Base-by-base conservation (phyloP, 2,888 invertebrate species). In the Eupithecia exiguata region DNA sequence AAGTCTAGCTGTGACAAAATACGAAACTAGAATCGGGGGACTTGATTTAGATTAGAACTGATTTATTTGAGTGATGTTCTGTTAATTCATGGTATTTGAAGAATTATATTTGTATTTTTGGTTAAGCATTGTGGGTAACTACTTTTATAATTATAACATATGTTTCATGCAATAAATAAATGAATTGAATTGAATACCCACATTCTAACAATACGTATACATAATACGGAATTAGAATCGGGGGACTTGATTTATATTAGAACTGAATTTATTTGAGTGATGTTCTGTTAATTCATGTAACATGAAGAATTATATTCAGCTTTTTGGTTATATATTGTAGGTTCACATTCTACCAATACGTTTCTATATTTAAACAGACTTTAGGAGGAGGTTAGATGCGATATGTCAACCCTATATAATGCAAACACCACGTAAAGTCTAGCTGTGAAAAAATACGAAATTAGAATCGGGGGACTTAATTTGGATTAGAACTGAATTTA, bases 341-440 rank as follows among this genome's bases (percentile, higher is more conserved):
- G n/a, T n/a, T n/a, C n/a, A n/a, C n/a, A n/a, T n/a, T n/a, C n/a
- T n/a, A n/a, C n/a, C n/a, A n/a, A n/a, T n/a, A n/a, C n/a, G n/a
- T n/a, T n/a, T n/a, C n/a, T n/a, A n/a, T n/a, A n/a, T n/a, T n/a
- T n/a, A n/a, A n/a, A n/a, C n/a, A n/a, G n/a, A n/a, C n/a, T n/a
- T n/a, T n/a, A n/a, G n/a, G n/a, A n/a, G n/a, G n/a, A n/a, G n/a
- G n/a, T n/a, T n/a, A n/a, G n/a, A n/a, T n/a, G 84, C 87, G 83
- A 87, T 90, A 89, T 88, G 90, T 92, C 91, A 89, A 85, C 82
- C 78, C 87, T 91, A 91, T 92, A 91, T 90, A 90, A 88, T 89
- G 86, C 88, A 89, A 90, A 91, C 89, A 90, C 84, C 85, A 89
- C 89, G 87, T 92, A 91, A 93, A 92, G 83, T 85, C 86, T 77